Evolutionary conservation across 2,113 vertebrate species (phyloP).

Genomic region (Oostethus manadensis): DNA sequence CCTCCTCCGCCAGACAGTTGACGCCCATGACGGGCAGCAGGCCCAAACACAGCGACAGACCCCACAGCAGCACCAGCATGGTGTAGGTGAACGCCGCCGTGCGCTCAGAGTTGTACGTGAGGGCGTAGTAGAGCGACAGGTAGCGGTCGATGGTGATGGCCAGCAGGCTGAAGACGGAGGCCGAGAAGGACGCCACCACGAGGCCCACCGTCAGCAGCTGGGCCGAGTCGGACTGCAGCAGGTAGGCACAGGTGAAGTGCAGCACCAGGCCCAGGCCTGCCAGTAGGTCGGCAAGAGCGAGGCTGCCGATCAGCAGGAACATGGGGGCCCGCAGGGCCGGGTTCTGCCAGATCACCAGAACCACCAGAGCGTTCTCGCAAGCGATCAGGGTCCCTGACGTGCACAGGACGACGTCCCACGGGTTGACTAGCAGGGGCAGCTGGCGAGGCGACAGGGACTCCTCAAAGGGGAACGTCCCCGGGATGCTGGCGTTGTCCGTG

Average conservation of each 20-base stretch:
- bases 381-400: constrained; percentile 95
- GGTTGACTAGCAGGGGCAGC: constrained; percentile 82
- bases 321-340: constrained; percentile 91
- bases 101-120: constrained; percentile 96
- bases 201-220: constrained; percentile 91
- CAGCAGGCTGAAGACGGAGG: constrained; percentile 95
- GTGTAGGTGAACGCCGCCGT: constrained; percentile 94
- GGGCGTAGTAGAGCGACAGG: constrained; percentile 94
- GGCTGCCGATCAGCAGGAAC: constrained; percentile 96
- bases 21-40: constrained; percentile 91
- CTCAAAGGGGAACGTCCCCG: constrained; percentile 69
- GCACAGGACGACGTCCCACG: constrained; percentile 97
- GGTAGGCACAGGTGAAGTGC: constrained; percentile 93
- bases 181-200: constrained; percentile 96
- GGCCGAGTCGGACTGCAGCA: constrained; percentile 91
- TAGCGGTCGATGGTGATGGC: constrained; percentile 98
- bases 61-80: constrained; percentile 94
- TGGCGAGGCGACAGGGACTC: constrained; percentile 69
- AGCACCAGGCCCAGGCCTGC: constrained; percentile 90
- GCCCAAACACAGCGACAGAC: constrained; percentile 87
- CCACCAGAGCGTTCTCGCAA: constrained; percentile 95
- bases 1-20: constrained; percentile 92
- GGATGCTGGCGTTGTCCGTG: constrained; percentile 77
- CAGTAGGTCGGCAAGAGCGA: constrained; percentile 94
- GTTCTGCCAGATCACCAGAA: constrained; percentile 97